Base-by-base conservation (phyloP, 1,140 invertebrate species). In the Mamestra configurata region DNA sequence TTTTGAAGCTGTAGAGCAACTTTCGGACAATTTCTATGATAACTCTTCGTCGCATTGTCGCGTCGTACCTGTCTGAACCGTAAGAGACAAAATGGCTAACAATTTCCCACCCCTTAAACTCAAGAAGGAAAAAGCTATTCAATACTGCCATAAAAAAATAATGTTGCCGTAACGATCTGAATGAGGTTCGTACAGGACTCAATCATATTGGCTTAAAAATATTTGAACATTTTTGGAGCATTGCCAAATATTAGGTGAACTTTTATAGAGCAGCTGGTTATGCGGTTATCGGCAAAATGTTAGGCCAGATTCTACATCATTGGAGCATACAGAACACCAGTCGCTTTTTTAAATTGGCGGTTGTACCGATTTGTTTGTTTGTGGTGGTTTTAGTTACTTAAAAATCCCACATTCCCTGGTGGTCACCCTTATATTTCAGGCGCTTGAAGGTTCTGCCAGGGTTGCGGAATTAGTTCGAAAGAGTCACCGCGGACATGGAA, bases 281-380 rank as follows among this genome's bases (percentile, higher is more conserved):
- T 64, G 59, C 59, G 59, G 59, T 64, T 64, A 64, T 64, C 40
- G 59, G 59, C 59, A 64, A 37, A 37, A 64, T 27, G 59, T 64
- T 64, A 37, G 59, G 31, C 18, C 3, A 20, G 59, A 35, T 64
- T 31, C 35, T 64, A 64, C 59, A 20, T 64, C 31, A 64, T 64
- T 20, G 31, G 59, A 64, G 31, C 59, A 31, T 35, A 40, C n/a
- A 37, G 31, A 40, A 64, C 18, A 20, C 4, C 31, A 7, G n/a
- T 61, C 11, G 20, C 20, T 24, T 7, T 24, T 55, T 55, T 55
- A 55, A 24, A 20, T 4, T 22, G 20, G 8, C 24, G 53, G 8
- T 55, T 24, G 8, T 11, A 24, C 20, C 7, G 20, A 20, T 22
- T 8, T 46, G 2, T 1, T 2, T 46, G 10, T 4, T 6, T n/a